Percentiles rank a stretch among this genome's conserved stretches.
These are phyloP conservation scores for Muraenolepis orangiensis DNA, from an alignment of 2,797 vertebrate genomes.

Conservation along the genomic window DNA sequence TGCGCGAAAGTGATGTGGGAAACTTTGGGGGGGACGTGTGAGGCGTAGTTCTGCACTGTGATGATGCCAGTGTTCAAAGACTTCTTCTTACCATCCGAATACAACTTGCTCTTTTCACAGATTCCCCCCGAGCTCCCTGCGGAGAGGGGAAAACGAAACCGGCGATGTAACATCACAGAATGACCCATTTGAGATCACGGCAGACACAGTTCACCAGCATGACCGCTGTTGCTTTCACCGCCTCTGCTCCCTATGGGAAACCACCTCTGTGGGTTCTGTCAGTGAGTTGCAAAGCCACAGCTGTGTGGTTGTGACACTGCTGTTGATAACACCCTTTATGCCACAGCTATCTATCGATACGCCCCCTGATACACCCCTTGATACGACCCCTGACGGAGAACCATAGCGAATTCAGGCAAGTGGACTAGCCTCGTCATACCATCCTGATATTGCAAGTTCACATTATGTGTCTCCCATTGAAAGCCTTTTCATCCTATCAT, in stretches of 20 bases:
- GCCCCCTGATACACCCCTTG: no score
- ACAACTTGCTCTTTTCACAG: slow-evolving; percentile 97
- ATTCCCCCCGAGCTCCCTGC: slow-evolving; percentile 97
- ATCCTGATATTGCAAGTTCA: not conserved
- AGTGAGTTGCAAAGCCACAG: not conserved
- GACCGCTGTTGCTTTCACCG: not conserved
- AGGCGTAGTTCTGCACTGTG: slow-evolving; percentile 98
- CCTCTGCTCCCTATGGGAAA: not conserved
- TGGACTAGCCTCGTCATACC: not conserved
- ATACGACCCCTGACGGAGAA: not conserved
- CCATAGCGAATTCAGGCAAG: not conserved
- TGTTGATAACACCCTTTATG: not conserved
- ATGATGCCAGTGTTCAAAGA: slow-evolving; percentile 99
- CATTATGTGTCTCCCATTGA: not conserved
- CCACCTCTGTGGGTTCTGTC: not conserved
- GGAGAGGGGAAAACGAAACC: slow-evolving; percentile 14
- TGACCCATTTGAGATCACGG: not conserved
- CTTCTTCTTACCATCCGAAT: slow-evolving; percentile 98
- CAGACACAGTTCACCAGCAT: not conserved
- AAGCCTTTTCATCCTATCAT: not conserved
- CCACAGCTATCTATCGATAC: not conserved
- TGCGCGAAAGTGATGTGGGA: slow-evolving; percentile 99
- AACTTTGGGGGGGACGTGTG: slow-evolving; percentile 97
- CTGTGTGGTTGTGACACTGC: not conserved
- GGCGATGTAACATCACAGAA: not conserved